These are phyloP conservation scores for Drosophila ironensis DNA, from an alignment of 1,140 invertebrate species.

Conservation along the genomic window DNA sequence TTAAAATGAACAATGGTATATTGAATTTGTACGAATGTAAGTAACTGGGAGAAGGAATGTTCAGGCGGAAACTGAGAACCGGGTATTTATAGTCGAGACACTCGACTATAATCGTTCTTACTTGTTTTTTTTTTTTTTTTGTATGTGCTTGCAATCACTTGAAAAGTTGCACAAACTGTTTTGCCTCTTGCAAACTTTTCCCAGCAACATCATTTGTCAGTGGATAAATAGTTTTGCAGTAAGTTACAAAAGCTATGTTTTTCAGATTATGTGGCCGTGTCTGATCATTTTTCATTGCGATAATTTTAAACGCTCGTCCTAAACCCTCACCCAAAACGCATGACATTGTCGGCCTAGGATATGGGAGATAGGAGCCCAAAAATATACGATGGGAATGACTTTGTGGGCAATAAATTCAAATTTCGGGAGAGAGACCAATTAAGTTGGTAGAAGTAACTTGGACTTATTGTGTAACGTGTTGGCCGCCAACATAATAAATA, in stretches of 20 bases:
- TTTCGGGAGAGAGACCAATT: slow-evolving; percentile 58
- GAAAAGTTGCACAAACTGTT: slow-evolving; percentile 73
- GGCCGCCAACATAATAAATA: slow-evolving; percentile 79
- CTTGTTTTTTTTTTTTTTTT: slow-evolving; percentile 10
- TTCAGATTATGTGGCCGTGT: slow-evolving; percentile 67
- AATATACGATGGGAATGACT: too few species aligned
- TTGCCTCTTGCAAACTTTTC: slow-evolving; percentile 74
- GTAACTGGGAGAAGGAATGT: too few species aligned
- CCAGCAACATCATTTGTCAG: slow-evolving; percentile 78
- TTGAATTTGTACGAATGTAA: too few species aligned
- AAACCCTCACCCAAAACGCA: neutral
- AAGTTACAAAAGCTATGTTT: slow-evolving; percentile 78
- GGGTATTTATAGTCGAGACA: too few species aligned
- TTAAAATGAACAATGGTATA: too few species aligned
- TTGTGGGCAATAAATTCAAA: slow-evolving; percentile 67
- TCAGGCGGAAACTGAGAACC: too few species aligned
- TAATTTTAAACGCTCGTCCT: slow-evolving; percentile 54
- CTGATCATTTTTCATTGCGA: slow-evolving; percentile 75
- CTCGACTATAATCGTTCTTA: too few species aligned
- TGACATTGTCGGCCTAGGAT: slow-evolving; percentile 18
- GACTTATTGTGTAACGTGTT: slow-evolving; percentile 71
- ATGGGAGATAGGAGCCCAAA: slow-evolving; percentile 8
- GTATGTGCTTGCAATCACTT: slow-evolving; percentile 31
- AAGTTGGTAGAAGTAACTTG: slow-evolving; percentile 34
- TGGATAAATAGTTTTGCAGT: slow-evolving; percentile 78